A percentile compares a stretch with the other conserved stretches of the same genome.
Evolutionary conservation across 2,797 vertebrate species (phyloP).

Genomic region (Pangasius djambal): DNA sequence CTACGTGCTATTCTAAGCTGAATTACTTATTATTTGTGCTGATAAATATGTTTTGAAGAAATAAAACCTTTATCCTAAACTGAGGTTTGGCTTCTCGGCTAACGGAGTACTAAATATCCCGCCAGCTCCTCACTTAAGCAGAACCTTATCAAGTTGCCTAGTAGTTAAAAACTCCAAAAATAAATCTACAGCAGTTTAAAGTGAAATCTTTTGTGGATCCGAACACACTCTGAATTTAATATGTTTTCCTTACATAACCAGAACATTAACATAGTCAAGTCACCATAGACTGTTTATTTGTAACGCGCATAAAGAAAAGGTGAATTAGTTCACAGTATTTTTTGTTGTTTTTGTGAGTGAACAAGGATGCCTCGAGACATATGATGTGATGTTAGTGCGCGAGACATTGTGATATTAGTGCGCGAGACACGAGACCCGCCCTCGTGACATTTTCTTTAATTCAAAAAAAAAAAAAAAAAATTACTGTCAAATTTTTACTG

Average conservation of each 20-base stretch:
- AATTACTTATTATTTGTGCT: background rate
- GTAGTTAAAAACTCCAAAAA: slow-evolving; percentile 38
- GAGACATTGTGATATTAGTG: background rate
- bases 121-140: slow-evolving; percentile 2
- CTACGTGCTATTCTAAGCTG: slow-evolving; percentile 4
- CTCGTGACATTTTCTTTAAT: slow-evolving; percentile 12
- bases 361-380: background rate
- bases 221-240: background rate
- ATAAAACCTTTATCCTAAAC: background rate
- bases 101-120: slow-evolving; percentile 10
- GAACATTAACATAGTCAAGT: background rate
- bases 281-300: background rate
- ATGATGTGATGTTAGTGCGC: background rate
- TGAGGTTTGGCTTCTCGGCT: background rate
- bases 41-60: background rate
- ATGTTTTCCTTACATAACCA: background rate
- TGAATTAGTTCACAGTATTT: background rate
- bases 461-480: background rate
- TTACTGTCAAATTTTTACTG: background rate
- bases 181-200: background rate
- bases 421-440: slow-evolving; percentile 12
- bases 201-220: background rate
- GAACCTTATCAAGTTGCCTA: slow-evolving; percentile 36
- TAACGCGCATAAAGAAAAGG: background rate
- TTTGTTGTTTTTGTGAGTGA: background rate